A percentile compares a stretch with the other conserved stretches of the same genome.
Conservation (phyloP, 1,140 invertebrate genomes). For the Calephelis virginiensis region DNA sequence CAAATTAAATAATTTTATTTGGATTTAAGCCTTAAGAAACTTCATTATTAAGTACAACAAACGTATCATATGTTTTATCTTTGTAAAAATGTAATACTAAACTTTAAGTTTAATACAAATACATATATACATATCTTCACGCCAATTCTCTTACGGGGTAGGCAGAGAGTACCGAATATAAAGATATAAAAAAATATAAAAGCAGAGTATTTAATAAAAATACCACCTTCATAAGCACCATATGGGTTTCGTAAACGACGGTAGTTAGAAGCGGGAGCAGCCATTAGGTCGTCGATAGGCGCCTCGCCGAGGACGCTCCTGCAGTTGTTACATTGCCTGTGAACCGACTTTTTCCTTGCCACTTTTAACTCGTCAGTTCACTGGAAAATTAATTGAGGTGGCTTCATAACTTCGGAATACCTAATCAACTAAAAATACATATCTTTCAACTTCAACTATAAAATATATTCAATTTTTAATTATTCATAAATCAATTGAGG, state of each 20-base stretch:
- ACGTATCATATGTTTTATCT: too few relatives aligned
- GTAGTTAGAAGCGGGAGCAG: slow-evolving; percentile 24
- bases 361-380: slow-evolving; percentile 21
- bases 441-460: too few relatives aligned
- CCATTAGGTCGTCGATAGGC: slow-evolving; percentile 34
- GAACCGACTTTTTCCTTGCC: slow-evolving; percentile 28
- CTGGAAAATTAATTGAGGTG: slow-evolving; percentile 34
- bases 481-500: too few relatives aligned
- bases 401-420: background rate
- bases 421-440: background rate
- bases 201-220: background rate
- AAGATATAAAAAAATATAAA: too few relatives aligned
- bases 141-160: too few relatives aligned
- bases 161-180: too few relatives aligned
- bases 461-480: too few relatives aligned
- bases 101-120: background rate
- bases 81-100: too few relatives aligned
- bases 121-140: too few relatives aligned
- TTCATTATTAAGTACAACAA: too few relatives aligned
- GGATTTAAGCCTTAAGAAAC: too few relatives aligned
- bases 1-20: too few relatives aligned
- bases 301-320: slow-evolving; percentile 17
- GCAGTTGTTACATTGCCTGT: slow-evolving; percentile 31
- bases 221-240: background rate
- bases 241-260: slow-evolving; percentile 27